Conservation (phyloP, 2,113 vertebrate species). For the Syngnathoides biaculeatus region DNA sequence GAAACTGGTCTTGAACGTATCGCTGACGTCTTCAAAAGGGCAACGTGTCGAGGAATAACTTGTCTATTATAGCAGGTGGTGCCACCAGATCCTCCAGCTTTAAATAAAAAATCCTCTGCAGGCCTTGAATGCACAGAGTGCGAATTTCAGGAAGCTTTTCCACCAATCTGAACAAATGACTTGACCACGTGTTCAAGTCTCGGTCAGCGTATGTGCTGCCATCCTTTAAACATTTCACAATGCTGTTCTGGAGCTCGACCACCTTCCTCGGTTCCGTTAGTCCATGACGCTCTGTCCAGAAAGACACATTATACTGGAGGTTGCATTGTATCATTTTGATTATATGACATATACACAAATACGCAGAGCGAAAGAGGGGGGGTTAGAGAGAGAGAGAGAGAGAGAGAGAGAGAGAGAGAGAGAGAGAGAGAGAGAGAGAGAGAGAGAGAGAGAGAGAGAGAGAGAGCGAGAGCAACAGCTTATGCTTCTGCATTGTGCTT, state of each 20-base stretch:
- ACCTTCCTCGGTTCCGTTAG: conserved; percentile 91
- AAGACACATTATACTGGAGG: neutral
- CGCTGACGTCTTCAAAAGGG: conserved; percentile 78
- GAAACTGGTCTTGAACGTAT: neutral
- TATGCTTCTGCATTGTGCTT: no score
- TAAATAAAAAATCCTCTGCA: conserved; percentile 98
- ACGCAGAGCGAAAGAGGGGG: neutral
- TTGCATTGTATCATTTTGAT: neutral
- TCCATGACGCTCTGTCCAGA: conserved; percentile 85
- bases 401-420: no score
- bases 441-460: no score
- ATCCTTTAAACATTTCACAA: conserved; percentile 90
- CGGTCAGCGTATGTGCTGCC: conserved; percentile 81
- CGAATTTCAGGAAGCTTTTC: conserved; percentile 94
- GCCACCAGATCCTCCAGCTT: conserved; percentile 98
- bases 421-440: no score
- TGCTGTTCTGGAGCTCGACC: conserved; percentile 91
- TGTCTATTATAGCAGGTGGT: conserved; percentile 94
- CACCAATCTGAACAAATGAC: conserved; percentile 89
- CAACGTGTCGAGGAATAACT: conserved; percentile 95
- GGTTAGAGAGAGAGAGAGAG: no score
- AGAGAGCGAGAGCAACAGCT: no score
- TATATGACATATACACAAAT: neutral
- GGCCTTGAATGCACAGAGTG: conserved; percentile 92
- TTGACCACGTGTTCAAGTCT: conserved; percentile 76